phyloP scores from a whole-genome alignment of 2,797 vertebrate genomes.

The Sylvia borin region DNA sequence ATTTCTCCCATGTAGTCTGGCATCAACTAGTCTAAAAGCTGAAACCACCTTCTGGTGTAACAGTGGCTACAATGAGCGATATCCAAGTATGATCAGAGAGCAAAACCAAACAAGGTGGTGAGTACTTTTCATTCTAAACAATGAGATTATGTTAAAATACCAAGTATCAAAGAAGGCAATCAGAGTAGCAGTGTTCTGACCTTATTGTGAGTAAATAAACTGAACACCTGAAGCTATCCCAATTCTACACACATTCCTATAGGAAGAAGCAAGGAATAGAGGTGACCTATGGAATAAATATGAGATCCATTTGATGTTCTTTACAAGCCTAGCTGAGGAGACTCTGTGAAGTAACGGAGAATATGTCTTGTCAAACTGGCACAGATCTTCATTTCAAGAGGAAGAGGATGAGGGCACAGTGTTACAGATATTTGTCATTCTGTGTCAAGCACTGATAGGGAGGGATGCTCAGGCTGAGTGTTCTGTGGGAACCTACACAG shows the following conservation, averaged over 20 bases:
- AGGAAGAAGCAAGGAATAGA: not conserved
- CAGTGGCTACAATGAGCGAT: not conserved
- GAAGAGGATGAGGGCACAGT: not conserved
- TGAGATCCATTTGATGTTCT: not conserved
- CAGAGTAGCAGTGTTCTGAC: not conserved
- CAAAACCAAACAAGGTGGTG: not conserved
- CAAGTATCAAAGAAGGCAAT: not conserved
- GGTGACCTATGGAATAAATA: not conserved
- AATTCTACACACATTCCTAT: fast-evolving
- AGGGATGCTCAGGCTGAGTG: not conserved
- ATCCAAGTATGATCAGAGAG: not conserved
- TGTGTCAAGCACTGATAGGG: not conserved
- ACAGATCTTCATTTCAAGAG: not conserved
- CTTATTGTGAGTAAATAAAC: not conserved
- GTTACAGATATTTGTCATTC: not conserved
- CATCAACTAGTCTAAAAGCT: not conserved
- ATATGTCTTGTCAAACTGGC: not conserved
- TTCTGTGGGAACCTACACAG: not conserved
- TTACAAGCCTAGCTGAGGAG: not conserved
- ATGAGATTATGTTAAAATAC: not conserved
- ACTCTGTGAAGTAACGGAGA: not conserved
- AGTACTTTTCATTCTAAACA: not conserved
- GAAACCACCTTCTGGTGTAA: not conserved
- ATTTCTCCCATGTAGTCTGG: not conserved
- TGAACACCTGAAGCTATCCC: not conserved